Percentiles rank a stretch among this genome's conserved stretches.
Evolutionary conservation across 1,140 invertebrate genomes (phyloP).

Genomic region (Melitaea cinxia): DNA sequence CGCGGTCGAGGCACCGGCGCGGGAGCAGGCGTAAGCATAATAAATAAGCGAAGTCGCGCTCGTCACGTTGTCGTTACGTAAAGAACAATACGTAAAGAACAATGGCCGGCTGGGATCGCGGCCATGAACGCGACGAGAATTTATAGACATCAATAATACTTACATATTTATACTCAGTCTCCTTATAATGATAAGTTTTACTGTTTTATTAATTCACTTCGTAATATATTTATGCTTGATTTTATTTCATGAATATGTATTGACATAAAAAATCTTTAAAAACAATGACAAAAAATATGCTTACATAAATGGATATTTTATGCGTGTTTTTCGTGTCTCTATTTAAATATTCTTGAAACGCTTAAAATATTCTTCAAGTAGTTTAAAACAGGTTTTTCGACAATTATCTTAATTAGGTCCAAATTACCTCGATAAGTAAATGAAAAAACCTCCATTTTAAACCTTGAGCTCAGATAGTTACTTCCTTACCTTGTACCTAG

Average conservation of each 20-base stretch:
- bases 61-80: slow-evolving; percentile 73
- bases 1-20: slow-evolving; percentile 49
- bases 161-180: neutral
- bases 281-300: too few relatives aligned
- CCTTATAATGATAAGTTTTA: neutral
- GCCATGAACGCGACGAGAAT: slow-evolving; percentile 67
- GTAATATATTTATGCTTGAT: too few relatives aligned
- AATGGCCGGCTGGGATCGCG: slow-evolving; percentile 74
- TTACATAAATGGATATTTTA: too few relatives aligned
- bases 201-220: neutral
- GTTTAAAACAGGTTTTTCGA: neutral
- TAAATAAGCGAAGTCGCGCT: slow-evolving; percentile 49
- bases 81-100: slow-evolving; percentile 80
- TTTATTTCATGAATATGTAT: too few relatives aligned
- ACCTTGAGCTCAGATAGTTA: slow-evolving; percentile 15
- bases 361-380: neutral
- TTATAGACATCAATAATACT: slow-evolving; percentile 9
- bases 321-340: too few relatives aligned
- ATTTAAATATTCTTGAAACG: neutral
- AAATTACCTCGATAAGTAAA: slow-evolving; percentile 21
- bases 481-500: slow-evolving; percentile 14
- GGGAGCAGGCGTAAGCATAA: slow-evolving; percentile 52
- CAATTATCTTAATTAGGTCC: slow-evolving; percentile 9
- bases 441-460: slow-evolving; percentile 9
- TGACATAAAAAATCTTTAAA: too few relatives aligned